Evolutionary conservation across 2,888 invertebrate genomes (phyloP).

Genomic region (Galerucella calmariensis): DNA sequence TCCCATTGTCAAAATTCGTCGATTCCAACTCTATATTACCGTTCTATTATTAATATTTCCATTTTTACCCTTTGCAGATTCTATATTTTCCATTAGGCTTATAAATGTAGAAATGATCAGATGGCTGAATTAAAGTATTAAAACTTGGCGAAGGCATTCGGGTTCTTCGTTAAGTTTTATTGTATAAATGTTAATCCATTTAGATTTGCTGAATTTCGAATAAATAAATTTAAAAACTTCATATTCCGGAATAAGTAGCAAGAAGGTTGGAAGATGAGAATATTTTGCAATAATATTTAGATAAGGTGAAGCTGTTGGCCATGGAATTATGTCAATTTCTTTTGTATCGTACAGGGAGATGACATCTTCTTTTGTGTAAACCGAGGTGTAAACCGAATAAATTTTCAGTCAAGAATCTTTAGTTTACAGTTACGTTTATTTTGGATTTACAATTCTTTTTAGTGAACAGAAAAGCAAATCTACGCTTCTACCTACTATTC

Average conservation of each 20-base stretch:
- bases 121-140: slow-evolving; percentile 16
- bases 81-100: slow-evolving; percentile 9
- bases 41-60: slow-evolving; percentile 1
- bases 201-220: background rate
- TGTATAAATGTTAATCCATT: slow-evolving; percentile 6
- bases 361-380: no score
- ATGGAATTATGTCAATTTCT: no score
- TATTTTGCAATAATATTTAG: no score
- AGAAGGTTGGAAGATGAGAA: background rate
- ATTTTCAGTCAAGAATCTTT: no score
- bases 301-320: no score
- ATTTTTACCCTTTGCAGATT: slow-evolving; percentile 14
- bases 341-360: no score
- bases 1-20: background rate
- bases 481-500: no score
- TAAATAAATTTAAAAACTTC: background rate
- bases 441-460: no score
- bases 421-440: no score
- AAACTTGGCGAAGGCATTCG: slow-evolving; percentile 3
- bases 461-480: no score
- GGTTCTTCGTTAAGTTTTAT: background rate
- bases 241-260: background rate
- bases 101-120: slow-evolving; percentile 11
- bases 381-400: no score
- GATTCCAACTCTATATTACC: background rate